phyloP scores from a whole-genome alignment of 1,140 invertebrate species.

The Pogonomyrmex barbatus region DNA sequence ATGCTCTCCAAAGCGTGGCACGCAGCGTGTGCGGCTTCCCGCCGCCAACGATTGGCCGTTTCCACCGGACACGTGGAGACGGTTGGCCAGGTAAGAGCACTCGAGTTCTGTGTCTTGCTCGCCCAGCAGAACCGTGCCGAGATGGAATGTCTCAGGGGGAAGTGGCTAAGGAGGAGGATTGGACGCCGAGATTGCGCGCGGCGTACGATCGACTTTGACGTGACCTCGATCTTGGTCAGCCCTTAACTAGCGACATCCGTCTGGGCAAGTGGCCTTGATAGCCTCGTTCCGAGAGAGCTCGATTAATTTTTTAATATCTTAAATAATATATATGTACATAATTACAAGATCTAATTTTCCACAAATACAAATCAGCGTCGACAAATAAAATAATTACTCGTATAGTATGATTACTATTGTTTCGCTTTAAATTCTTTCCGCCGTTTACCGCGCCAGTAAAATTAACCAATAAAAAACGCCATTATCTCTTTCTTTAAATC shows the following conservation, averaged over 20 bases:
- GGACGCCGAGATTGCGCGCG: neutral
- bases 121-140: conserved; percentile 60
- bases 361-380: neutral
- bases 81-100: conserved; percentile 74
- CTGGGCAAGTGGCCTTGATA: neutral
- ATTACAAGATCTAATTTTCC: neutral
- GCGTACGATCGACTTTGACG: conserved; percentile 41
- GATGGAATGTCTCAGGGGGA: conserved; percentile 55
- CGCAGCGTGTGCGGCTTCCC: conserved; percentile 49
- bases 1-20: conserved; percentile 74
- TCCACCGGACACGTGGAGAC: conserved; percentile 77
- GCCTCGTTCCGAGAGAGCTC: neutral
- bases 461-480: neutral
- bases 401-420: neutral
- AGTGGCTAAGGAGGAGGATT: conserved; percentile 50
- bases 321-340: neutral
- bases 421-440: conserved; percentile 10
- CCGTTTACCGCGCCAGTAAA: neutral
- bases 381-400: neutral
- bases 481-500: conserved; percentile 10
- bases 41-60: conserved; percentile 76
- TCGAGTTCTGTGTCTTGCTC: conserved; percentile 58
- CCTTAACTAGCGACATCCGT: conserved; percentile 46
- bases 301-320: neutral
- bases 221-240: conserved; percentile 48